phyloP scores from a whole-genome alignment of 2,888 invertebrate genomes.

The Dromius quadrimaculatus region DNA sequence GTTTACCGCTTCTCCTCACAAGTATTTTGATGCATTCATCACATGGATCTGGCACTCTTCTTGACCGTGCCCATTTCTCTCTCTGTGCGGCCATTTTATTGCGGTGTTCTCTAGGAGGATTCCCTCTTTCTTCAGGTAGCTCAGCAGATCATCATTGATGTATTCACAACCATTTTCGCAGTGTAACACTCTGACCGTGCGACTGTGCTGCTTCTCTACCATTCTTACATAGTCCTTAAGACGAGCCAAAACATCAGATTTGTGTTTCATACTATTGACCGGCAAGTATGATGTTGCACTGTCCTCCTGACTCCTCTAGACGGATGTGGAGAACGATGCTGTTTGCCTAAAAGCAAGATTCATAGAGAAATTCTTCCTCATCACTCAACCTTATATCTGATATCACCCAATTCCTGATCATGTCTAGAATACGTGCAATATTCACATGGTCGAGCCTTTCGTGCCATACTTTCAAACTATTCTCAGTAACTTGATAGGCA shows the following conservation, averaged over 20 bases:
- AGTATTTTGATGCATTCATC: constrained; percentile 55
- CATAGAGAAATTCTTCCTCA: constrained; percentile 53
- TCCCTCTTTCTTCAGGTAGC: constrained; percentile 54
- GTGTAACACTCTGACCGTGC: constrained; percentile 52
- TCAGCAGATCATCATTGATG: constrained; percentile 46
- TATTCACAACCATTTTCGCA: constrained; percentile 57
- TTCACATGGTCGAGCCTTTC: constrained; percentile 58
- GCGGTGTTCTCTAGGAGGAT: constrained; percentile 55
- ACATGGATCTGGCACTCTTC: constrained; percentile 58
- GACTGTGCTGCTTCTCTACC: constrained; percentile 48
- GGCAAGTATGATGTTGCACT: constrained; percentile 50
- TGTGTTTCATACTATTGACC: constrained; percentile 50
- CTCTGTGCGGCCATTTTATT: constrained; percentile 59
- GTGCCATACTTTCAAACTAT: constrained; percentile 56
- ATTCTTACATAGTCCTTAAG: constrained; percentile 51
- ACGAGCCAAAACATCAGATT: constrained; percentile 48
- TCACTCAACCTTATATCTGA: constrained; percentile 53
- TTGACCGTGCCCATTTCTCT: constrained; percentile 59
- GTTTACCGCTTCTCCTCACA: constrained; percentile 61
- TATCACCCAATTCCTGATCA: constrained; percentile 53
- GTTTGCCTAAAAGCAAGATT: constrained; percentile 32
- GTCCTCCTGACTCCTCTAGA: constrained; percentile 44
- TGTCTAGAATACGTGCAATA: constrained; percentile 53
- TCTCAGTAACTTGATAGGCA: constrained; percentile 50
- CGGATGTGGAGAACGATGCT: constrained; percentile 5